Evolutionary conservation across 2,888 invertebrate species (phyloP), one percentile per base, ranked within the genome.

Genomic region (Labia minor): DNA sequence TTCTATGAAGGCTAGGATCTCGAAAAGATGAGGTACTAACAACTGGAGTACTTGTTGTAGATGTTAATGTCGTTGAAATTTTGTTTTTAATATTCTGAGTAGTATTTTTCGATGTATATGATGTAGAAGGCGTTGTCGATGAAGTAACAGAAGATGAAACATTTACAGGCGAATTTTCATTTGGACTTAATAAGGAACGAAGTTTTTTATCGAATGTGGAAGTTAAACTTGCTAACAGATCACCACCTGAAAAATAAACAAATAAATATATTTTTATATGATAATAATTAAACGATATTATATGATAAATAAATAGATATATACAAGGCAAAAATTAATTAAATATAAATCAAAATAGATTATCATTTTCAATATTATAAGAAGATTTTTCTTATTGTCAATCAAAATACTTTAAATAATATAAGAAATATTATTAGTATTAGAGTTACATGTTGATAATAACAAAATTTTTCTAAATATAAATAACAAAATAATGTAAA

Each of bases 131-230:
- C 21, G 20, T 62, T 21, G 37, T 19, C 4, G n/a, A 20, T 21
- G 66, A 14, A 10, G 21, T 11, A 19, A 10, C 1, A 14, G n/a
- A 33, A 21, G 65, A 20, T 14, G 62, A 16, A 18, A 37, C 14
- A 0, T 20, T 19, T 14, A 16, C n/a, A 10, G 61, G 10, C 10
- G 62, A 71, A 73, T 72, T 77, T 82, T 74, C 86, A 82, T 82
- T 63, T 68, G 86, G 83, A 79, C 85, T 86, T 75, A 88, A 83
- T 74, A 88, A 78, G 74, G 86, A 86, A 73, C 86, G 85, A 78
- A 90, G 83, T 78, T 92, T 92, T 75, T 89, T 87, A 77, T 92
- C 92, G 78, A 92, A 86, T 69, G 91, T 88, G 75, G 88, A 89
- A 73, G 91, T 92, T 76, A 93, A 85, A 73, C 87, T 87, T 76